Evolutionary conservation across 1,140 invertebrate genomes (phyloP).

Genomic region (Drosophila mayri): DNA sequence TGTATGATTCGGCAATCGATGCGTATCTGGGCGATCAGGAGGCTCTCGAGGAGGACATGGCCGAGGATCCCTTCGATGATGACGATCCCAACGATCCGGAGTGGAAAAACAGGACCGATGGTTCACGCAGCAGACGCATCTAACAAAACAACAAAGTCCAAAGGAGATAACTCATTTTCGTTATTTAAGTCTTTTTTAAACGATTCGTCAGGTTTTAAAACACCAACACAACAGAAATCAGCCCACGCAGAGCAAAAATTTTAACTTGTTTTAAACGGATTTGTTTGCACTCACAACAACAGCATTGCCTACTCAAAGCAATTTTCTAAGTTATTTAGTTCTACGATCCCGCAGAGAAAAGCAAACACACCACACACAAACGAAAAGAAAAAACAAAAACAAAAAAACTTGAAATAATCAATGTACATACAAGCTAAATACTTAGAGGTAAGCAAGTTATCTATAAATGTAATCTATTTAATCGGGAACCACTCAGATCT

Average conservation of each 20-base stretch:
- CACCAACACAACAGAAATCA: constrained; percentile 24
- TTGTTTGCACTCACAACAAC: constrained; percentile 42
- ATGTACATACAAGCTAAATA: constrained; percentile 60
- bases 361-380: constrained; percentile 10
- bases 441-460: constrained; percentile 39
- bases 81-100: constrained; percentile 94
- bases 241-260: constrained; percentile 34
- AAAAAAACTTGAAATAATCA: constrained; percentile 45
- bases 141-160: constrained; percentile 51
- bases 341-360: constrained; percentile 41
- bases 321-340: constrained; percentile 79
- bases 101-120: constrained; percentile 86
- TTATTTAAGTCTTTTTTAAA: constrained; percentile 48
- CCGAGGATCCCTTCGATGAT: constrained; percentile 86
- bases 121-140: constrained; percentile 48
- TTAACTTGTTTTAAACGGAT: constrained; percentile 72
- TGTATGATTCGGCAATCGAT: constrained; percentile 59
- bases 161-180: constrained; percentile 60
- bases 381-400: constrained; percentile 26
- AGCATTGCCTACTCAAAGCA: constrained; percentile 47
- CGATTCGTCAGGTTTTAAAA: constrained; percentile 55
- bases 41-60: constrained; percentile 85
- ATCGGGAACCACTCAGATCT: not conserved
- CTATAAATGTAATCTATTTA: constrained; percentile 37
- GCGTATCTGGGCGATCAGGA: constrained; percentile 63